These are phyloP conservation scores for Xyrauchen texanus DNA, from an alignment of 2,113 vertebrate genomes.

Conservation along the genomic window DNA sequence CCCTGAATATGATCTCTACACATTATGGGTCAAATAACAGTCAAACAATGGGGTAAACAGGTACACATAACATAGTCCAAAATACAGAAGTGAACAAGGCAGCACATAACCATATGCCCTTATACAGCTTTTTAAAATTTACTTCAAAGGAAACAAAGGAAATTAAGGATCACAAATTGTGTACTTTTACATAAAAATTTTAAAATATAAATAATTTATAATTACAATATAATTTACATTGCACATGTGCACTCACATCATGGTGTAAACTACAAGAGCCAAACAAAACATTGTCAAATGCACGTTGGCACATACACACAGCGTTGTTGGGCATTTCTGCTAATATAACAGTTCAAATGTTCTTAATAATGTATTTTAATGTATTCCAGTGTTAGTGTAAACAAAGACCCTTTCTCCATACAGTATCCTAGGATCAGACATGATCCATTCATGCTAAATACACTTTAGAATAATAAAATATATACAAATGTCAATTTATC, in stretches of 20 bases:
- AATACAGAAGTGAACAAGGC: constrained; percentile 15
- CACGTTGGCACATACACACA: constrained; percentile 33
- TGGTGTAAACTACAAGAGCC: constrained; percentile 15
- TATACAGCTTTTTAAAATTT: neutral
- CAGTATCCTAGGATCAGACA: neutral
- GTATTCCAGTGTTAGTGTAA: constrained; percentile 10
- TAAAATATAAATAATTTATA: constrained; percentile 35
- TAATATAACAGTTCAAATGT: neutral
- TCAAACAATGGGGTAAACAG: neutral
- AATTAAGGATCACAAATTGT: neutral
- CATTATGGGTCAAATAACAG: neutral
- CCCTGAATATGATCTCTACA: neutral
- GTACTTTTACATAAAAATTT: constrained; percentile 17
- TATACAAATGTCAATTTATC: too few species aligned
- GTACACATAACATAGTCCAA: constrained; percentile 8
- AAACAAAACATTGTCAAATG: constrained; percentile 23
- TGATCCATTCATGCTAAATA: constrained; percentile 5
- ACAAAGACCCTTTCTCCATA: constrained; percentile 1
- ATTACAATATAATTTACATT: neutral
- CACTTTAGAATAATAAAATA: constrained; percentile 1
- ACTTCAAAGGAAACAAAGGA: constrained; percentile 9
- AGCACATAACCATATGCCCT: neutral
- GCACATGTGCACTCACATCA: constrained; percentile 23
- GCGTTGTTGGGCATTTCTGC: neutral
- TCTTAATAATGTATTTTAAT: neutral